Evolutionary conservation across 2,113 vertebrate genomes (phyloP), one percentile per base, ranked within the genome.

Genomic region (Gadus chalcogrammus): DNA sequence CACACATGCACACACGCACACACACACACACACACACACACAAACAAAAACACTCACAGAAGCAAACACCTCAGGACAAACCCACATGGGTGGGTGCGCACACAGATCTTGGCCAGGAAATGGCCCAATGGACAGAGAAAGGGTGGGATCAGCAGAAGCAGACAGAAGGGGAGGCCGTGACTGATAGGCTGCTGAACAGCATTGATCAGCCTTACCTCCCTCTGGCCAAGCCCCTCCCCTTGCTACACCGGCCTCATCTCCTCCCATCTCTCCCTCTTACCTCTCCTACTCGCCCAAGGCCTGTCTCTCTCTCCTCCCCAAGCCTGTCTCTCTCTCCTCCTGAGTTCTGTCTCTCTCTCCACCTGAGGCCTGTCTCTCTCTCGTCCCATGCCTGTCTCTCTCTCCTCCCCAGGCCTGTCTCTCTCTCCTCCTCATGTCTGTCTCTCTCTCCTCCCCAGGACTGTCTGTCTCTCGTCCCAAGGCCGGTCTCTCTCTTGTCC

Each of bases 111-210:
- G 79, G 81, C 83, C 85, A 87, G 88, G 88, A 91, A 88, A 89
- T 88, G 85, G 81, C 72, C 87, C 71, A 84, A 79, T 80, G 89
- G 85, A 84, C 85, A 85, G 82, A 85, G 84, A 90, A 90, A 89
- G 82, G 86, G 85, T 91, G 86, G 88, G 85, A 90, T 90, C 88
- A 88, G 88, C 91, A 88, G 75, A 89, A 91, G 80, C 75, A 79
- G 87, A 88, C 83, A 87, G 82, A 87, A 76, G 69, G 81, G 84
- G 82, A 87, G 78, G 81, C 86, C 84, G 85, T 89, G 88, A 90
- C 86, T 90, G 90, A 91, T 90, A 87, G 88, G 84, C 81, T 86
- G 82, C 76, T 80, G 82, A 83, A 67, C 79, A 83, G 75, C 89
- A 91, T 90, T 90, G 90, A 93, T 91, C 87, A 83, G 80, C 87